Base-by-base conservation (phyloP, 1,140 invertebrate genomes). In the Chironomus striatipennis region DNA sequence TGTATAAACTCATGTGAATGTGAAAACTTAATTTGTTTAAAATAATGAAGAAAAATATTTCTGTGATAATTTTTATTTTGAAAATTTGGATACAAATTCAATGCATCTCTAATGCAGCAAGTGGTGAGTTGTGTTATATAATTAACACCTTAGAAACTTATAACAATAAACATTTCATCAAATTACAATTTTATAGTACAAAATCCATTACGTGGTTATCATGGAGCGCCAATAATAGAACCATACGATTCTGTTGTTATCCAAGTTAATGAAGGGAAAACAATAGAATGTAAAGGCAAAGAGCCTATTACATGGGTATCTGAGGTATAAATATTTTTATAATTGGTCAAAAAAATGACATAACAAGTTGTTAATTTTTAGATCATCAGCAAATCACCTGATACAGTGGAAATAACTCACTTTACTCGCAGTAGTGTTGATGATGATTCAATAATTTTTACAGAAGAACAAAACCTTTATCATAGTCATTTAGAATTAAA, bases 281-380 rank as follows among this genome's bases (percentile, higher is more conserved):
- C 84, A 65, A 77, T 88, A 34, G 76, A 73, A 24, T 88, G 87
- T 78, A 83, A 84, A 79, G 83, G 81, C 43, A 82, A 82, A 20
- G 79, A 80, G 74, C 81, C 81, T 7, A 76, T 88, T 73, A 77
- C 79, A 73, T 85, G 87, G 82, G 80, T 82, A 74, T 83, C 84
- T 77, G 79, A 81, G 67, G 77, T 81, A 42, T 18, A 43, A n/a
- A n/a, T n/a, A n/a, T n/a, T n/a, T n/a, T n/a, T n/a, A n/a, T n/a
- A n/a, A n/a, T n/a, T n/a, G n/a, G n/a, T n/a, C n/a, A n/a, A n/a
- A n/a, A n/a, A n/a, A n/a, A n/a, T n/a, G n/a, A n/a, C n/a, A n/a
- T n/a, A n/a, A n/a, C n/a, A n/a, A n/a, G n/a, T n/a, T 20, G 65
- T 74, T 75, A 72, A 74, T 24, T 75, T 74, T 67, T 43, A 73